These are phyloP conservation scores for Hylomyscus alleni DNA, from an alignment of 2,797 vertebrate genomes.

Conservation along the genomic window DNA sequence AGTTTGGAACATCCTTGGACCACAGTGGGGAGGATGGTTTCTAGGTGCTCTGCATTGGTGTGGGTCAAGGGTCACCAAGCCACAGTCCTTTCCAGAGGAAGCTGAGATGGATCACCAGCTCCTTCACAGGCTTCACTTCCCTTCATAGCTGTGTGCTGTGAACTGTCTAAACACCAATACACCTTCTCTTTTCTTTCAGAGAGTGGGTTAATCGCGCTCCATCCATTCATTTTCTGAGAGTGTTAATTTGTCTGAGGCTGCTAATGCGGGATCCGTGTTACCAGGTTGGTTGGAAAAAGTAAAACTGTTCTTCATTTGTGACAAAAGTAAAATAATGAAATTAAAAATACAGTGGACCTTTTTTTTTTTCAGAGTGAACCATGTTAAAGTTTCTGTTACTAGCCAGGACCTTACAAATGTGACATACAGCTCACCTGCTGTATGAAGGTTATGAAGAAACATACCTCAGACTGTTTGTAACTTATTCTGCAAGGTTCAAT, in stretches of 20 bases:
- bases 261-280: constrained; percentile 93
- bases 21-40: background rate
- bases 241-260: constrained; percentile 93
- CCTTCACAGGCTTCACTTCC: background rate
- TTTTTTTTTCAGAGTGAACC: background rate
- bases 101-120: background rate
- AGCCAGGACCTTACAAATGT: background rate
- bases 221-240: constrained; percentile 91
- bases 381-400: background rate
- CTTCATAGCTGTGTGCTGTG: background rate
- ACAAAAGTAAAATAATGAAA: background rate
- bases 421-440: background rate
- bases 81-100: background rate
- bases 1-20: background rate
- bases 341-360: background rate
- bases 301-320: background rate
- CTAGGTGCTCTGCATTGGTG: background rate
- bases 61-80: background rate
- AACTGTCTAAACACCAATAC: background rate
- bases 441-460: background rate
- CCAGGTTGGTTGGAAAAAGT: constrained; percentile 89
- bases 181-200: constrained; percentile 85
- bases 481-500: background rate
- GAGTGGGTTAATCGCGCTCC: constrained; percentile 92
- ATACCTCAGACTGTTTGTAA: background rate